These are phyloP conservation scores for Amphiprion clarkii DNA, from an alignment of 2,797 vertebrate genomes.

Conservation along the genomic window DNA sequence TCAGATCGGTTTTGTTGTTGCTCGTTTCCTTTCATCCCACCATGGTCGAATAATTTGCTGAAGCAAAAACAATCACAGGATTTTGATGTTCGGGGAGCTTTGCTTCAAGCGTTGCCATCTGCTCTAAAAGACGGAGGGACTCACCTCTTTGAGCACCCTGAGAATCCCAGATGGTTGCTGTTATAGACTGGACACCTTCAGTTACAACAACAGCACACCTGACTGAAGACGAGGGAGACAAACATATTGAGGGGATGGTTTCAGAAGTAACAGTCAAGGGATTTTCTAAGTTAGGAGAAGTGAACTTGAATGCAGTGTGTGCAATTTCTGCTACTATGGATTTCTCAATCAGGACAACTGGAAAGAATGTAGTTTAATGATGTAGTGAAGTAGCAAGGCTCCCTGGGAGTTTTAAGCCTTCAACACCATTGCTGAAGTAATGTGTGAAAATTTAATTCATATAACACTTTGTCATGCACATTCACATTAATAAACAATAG, in stretches of 20 bases:
- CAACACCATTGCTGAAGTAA: no score
- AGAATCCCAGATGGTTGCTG: slow-evolving; percentile 43
- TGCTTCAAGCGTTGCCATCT: slow-evolving; percentile 25
- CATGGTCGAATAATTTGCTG: slow-evolving; percentile 23
- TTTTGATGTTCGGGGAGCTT: slow-evolving; percentile 14
- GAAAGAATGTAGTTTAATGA: no score
- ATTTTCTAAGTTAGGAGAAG: background rate
- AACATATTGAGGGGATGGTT: background rate
- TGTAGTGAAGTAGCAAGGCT: no score
- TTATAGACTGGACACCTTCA: slow-evolving; percentile 28
- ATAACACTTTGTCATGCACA: no score
- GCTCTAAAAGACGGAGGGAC: slow-evolving; percentile 30
- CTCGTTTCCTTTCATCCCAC: background rate
- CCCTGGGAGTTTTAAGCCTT: no score
- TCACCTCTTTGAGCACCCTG: slow-evolving; percentile 19
- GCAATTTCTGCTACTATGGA: no score
- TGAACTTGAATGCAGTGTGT: background rate
- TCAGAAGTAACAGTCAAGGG: background rate
- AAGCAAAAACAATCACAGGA: slow-evolving; percentile 27
- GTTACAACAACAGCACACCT: slow-evolving; percentile 5
- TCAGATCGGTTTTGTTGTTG: background rate
- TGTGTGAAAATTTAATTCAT: no score
- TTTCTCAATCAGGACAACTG: no score
- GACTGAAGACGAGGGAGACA: slow-evolving; percentile 7
- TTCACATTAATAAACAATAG: no score